Percentiles rank a stretch among this genome's conserved stretches.
phyloP scores from a whole-genome alignment of 2,888 invertebrate genomes.

The Dioctria linearis region DNA sequence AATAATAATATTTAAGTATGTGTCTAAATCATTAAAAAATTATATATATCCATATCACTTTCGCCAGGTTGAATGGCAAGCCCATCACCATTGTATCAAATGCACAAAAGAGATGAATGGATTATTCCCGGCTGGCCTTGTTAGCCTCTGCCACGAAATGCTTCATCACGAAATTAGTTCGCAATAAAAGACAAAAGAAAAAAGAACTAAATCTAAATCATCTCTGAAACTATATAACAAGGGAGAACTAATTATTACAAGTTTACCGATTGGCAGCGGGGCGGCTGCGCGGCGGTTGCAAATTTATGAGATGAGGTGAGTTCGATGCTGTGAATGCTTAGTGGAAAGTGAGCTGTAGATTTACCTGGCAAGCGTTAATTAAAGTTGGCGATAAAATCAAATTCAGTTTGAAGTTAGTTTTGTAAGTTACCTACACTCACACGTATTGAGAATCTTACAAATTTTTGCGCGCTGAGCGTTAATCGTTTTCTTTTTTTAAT shows the following conservation, averaged over 20 bases:
- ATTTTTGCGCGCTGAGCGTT: neutral
- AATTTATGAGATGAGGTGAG: too few species aligned
- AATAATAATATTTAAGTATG: too few species aligned
- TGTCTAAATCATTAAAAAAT: too few species aligned
- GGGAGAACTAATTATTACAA: slow-evolving; percentile 9
- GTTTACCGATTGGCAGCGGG: neutral
- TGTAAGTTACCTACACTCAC: too few species aligned
- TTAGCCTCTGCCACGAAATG: neutral
- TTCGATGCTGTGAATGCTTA: neutral
- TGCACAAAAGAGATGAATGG: neutral
- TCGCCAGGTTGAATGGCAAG: too few species aligned
- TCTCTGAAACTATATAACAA: neutral
- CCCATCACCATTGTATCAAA: too few species aligned
- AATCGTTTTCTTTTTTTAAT: neutral
- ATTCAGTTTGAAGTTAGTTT: neutral
- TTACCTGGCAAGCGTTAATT: neutral
- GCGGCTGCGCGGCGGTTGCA: too few species aligned
- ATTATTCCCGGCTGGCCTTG: neutral
- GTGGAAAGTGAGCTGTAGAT: neutral
- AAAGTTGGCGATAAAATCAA: slow-evolving; percentile 3
- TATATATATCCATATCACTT: too few species aligned
- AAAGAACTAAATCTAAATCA: neutral
- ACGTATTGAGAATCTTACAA: too few species aligned
- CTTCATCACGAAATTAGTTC: neutral
- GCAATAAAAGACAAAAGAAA: neutral